A percentile compares a stretch with the other conserved stretches of the same genome.
phyloP scores from a whole-genome alignment of 2,888 invertebrate genomes.

The Odontocerum albicorne region DNA sequence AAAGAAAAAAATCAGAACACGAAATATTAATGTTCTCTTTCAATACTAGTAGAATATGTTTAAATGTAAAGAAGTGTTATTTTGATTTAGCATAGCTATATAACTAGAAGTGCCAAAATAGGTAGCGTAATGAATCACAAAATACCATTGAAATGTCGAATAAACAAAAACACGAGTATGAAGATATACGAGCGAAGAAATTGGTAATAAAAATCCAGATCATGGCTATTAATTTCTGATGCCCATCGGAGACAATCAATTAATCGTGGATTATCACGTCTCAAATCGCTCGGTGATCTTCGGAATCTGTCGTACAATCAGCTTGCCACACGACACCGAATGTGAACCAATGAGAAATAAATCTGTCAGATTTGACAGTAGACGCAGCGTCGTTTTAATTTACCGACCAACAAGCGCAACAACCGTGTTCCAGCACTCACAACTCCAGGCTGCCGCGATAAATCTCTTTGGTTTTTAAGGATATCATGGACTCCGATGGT shows the following conservation, averaged over 20 bases:
- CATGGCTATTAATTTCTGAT: conserved; percentile 3
- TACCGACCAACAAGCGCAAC: conserved; percentile 9
- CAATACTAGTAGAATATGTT: no score
- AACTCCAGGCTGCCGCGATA: conserved; percentile 2
- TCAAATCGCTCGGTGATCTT: conserved; percentile 10
- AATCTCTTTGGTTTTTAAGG: conserved; percentile 1
- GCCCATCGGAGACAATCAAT: conserved; percentile 13
- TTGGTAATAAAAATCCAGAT: conserved; percentile 11
- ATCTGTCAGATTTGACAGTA: conserved; percentile 23
- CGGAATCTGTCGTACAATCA: neutral
- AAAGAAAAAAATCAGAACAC: no score
- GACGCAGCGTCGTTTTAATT: conserved; percentile 23
- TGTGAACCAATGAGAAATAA: conserved; percentile 13
- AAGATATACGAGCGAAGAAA: no score
- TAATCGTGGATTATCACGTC: conserved; percentile 18
- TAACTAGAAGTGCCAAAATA: no score
- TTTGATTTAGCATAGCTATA: no score
- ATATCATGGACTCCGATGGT: neutral
- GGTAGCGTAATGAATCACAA: no score
- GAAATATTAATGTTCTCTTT: no score
- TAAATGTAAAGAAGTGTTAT: no score
- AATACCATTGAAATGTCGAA: no score
- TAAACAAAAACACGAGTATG: no score
- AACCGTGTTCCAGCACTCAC: neutral
- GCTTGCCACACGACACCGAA: conserved; percentile 10